Percentiles rank a stretch among this genome's conserved stretches.
Evolutionary conservation across 2,113 vertebrate species (phyloP).

Genomic region (Nettapus auritus): DNA sequence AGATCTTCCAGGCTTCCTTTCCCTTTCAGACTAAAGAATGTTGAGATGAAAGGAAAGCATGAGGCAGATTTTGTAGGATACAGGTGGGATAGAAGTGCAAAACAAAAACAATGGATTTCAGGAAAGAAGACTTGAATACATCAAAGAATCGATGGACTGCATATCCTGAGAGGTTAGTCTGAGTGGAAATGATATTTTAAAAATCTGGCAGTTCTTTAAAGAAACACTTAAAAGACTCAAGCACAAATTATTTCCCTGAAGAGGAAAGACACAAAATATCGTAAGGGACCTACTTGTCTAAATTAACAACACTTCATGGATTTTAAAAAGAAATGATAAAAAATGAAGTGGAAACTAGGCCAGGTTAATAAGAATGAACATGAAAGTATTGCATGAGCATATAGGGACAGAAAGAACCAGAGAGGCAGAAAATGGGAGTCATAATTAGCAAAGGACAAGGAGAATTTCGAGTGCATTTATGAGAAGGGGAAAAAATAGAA

Average conservation of each 20-base stretch:
- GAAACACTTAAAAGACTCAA: slow-evolving; percentile 3
- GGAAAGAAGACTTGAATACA: not conserved
- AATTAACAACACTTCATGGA: slow-evolving; percentile 20
- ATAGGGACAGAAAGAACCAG: not conserved
- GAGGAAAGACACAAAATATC: slow-evolving; percentile 12
- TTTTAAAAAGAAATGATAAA: slow-evolving; percentile 8
- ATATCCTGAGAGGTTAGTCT: slow-evolving; percentile 1
- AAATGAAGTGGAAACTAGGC: slow-evolving; percentile 30
- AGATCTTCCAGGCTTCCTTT: not conserved
- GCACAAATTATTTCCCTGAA: not conserved
- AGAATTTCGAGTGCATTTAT: not conserved
- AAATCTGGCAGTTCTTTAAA: slow-evolving; percentile 6
- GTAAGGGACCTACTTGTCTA: not conserved
- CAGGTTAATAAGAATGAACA: slow-evolving; percentile 35
- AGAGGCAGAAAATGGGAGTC: not conserved
- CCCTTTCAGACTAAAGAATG: not conserved
- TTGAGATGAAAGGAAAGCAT: not conserved
- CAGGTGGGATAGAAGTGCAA: not conserved
- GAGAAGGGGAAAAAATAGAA: not conserved
- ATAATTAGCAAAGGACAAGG: slow-evolving; percentile 1
- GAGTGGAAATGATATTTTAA: not conserved
- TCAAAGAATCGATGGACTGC: not conserved
- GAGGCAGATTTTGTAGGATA: not conserved
- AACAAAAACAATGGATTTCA: not conserved
- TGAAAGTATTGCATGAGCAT: not conserved